Conservation (phyloP, 2,113 vertebrate species). For the Notothenia coriiceps region DNA sequence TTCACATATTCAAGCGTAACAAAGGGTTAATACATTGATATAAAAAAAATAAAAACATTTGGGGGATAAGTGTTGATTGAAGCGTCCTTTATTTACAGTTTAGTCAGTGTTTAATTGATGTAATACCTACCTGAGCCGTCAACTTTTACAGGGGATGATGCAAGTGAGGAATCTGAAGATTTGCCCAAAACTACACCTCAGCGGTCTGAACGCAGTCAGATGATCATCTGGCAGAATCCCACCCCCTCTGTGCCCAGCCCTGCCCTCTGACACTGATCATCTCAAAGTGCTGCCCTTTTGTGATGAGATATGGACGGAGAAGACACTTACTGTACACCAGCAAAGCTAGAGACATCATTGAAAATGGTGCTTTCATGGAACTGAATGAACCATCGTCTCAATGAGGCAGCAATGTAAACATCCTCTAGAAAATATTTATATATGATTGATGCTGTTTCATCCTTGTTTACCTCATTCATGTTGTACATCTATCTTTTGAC, state of each 20-base stretch:
- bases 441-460: constrained; percentile 8
- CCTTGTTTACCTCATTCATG: constrained; percentile 54
- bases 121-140: neutral
- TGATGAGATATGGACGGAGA: constrained; percentile 4
- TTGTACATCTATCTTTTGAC: constrained; percentile 22
- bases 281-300: neutral
- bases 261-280: constrained; percentile 69
- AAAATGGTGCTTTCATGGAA: constrained; percentile 17
- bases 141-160: constrained; percentile 81
- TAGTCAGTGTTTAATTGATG: neutral
- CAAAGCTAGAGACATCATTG: constrained; percentile 2
- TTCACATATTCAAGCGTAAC: too few relatives aligned
- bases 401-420: constrained; percentile 25
- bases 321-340: neutral
- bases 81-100: too few relatives aligned
- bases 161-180: constrained; percentile 69
- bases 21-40: too few relatives aligned
- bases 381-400: neutral
- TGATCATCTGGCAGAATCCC: constrained; percentile 86
- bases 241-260: constrained; percentile 67
- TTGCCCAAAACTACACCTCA: constrained; percentile 71
- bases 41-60: too few relatives aligned
- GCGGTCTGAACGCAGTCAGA: constrained; percentile 85
- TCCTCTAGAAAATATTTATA: neutral
- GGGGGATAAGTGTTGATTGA: too few relatives aligned